Base-by-base conservation (phyloP, 2,888 invertebrate genomes). In the Sinohyriopsis cumingii region DNA sequence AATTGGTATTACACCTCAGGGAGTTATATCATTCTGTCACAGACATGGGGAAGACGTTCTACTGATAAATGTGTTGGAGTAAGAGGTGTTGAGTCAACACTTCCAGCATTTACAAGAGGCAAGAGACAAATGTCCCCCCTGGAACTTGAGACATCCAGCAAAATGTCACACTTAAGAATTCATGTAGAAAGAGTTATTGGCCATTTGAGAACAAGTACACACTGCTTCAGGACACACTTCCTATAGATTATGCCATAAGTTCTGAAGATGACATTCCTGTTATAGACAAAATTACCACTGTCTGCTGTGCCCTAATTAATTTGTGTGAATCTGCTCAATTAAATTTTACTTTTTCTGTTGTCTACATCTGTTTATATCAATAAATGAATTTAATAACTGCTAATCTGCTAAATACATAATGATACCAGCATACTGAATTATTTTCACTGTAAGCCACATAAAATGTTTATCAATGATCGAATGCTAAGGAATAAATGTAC, bases 1-100 rank as follows among this genome's bases (percentile, higher is more conserved):
- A 28, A 80, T 82, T 57, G 82, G 79, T 2, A 82, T 84, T 57
- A 72, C 77, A 22, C 83, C 81, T 53, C 81, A 81, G 62, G 82
- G 82, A 55, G 56, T 56, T 22, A 69, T 81, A 24, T 73, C 71
- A 12, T 84, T 69, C 59, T 84, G 19, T 82, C 81, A 20, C 69
- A 75, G 55, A 79, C 68, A 22, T 84, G 77, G 79, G 81, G 82
- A 62, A 83, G 80, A 5, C 57, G 78, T 55, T 62, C 70, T 5
- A 77, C 73, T 72, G 83, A 84, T 63, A 83, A 83, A 5, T 72
- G 69, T 70, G 76, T 80, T 12, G 75, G 77, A 3, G 20, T 59
- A 15, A 55, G 68, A 67, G 68, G 71, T 68, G 79, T 76, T 24
- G 63, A 72, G 65, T 60, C 76, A 12, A 72, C 74, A 63, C 79